phyloP scores from a whole-genome alignment of 2,888 invertebrate genomes.

The Helicoverpa assulta region DNA sequence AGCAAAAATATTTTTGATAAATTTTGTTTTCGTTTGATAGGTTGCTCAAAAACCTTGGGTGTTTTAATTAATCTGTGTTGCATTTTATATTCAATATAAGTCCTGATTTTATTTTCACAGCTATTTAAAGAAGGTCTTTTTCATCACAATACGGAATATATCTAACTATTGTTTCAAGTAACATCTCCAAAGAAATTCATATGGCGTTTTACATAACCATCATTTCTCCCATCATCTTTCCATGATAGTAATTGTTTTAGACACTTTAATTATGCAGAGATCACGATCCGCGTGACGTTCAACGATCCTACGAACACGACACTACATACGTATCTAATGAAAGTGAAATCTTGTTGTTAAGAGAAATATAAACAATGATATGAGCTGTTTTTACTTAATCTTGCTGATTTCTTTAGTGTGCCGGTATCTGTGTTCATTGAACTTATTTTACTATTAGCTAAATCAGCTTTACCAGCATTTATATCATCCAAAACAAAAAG shows the following conservation, averaged over 20 bases:
- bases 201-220: conserved; percentile 58
- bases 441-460: background rate
- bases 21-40: conserved; percentile 5
- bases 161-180: background rate
- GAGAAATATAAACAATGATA: conserved; percentile 36
- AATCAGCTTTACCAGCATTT: too few species aligned
- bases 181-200: conserved; percentile 30
- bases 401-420: background rate
- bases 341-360: conserved; percentile 70
- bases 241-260: conserved; percentile 69
- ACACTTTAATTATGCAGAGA: conserved; percentile 73
- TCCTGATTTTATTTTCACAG: too few species aligned
- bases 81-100: too few species aligned
- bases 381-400: conserved; percentile 12
- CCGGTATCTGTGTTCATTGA: background rate
- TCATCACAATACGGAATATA: too few species aligned
- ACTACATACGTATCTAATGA: conserved; percentile 64
- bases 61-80: background rate
- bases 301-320: conserved; percentile 64
- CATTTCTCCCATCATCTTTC: conserved; percentile 58
- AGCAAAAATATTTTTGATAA: conserved; percentile 30
- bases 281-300: conserved; percentile 71
- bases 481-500: background rate
- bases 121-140: too few species aligned
- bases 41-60: background rate